Base-by-base conservation (phyloP, 2,888 invertebrate species). In the Troides helena region DNA sequence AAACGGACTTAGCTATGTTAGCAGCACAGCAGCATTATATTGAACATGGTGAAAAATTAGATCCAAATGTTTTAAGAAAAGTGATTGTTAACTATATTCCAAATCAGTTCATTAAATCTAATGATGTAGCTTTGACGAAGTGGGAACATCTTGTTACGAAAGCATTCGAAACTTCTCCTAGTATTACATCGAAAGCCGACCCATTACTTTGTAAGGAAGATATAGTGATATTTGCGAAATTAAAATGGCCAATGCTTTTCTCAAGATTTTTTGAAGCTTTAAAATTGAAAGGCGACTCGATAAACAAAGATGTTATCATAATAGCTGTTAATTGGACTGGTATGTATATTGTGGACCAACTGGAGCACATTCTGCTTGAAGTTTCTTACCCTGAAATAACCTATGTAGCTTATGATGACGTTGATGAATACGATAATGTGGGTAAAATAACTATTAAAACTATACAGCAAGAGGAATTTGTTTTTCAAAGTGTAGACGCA, bases 321-420 rank as follows among this genome's bases (percentile, higher is more conserved):
- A 95, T 99, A 73, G 99, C 98, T 4, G 95, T 99, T 5, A 99
- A 99, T 87, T 98, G 98, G 95, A 97, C 97, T 0, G 99, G 99
- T 2, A 95, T 99, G 67, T 98, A 97, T 81, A 96, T 99, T 68
- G 96, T 98, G 0, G 98, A 98, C 86, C 97, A 98, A 85, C 95
- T 96, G 77, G 98, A 99, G 85, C 96, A 97, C 84, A 97, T 99
- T 74, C 93, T 99, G 61, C 91, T 98, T 57, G 98, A 99, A 92
- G 91, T 96, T 76, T 95, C 96, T 10, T 99, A 96, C 88, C 95
- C 97, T 7, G 98, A 99, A 92, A 95, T 99, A 25, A 95, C 96
- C 0, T 95, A 95, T 67, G 96, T 98, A 65, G 93, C 94, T 53
- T 95, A 94, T 78, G 92, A 93, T 63, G 88, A 90, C 69, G 91